Evolutionary conservation across 1,140 invertebrate species (phyloP), one percentile per base, ranked within the genome.

Genomic region (Dendrolimus punctatus): DNA sequence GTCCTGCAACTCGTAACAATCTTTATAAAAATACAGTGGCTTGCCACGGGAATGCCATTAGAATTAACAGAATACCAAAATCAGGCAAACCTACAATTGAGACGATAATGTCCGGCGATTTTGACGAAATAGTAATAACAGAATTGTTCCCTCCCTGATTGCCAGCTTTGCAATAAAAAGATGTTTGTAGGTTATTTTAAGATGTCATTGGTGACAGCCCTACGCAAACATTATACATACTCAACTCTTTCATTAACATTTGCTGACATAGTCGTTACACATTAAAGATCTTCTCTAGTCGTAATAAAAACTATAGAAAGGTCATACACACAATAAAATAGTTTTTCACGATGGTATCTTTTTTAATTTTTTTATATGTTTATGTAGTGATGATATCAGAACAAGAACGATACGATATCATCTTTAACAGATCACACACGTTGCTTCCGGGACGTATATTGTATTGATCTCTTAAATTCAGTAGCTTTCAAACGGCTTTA

Each of bases 141-240:
- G 3, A 23, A 23, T 23, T 23, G 23, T 3, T 23, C 3, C 23
- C 23, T n/a, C 23, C 3, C 23, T 23, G 23, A 2, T 23, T 23
- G 3, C 23, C 1, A 23, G 23, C 23, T 23, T 23, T 23, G 23
- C 23, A 3, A 23, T 23, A 23, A 23, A 23, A 23, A 23, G n/a
- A 23, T 23, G 23, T 23, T 23, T 23, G 23, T 23, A 23, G 23
- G 23, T 23, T 23, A 23, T 23, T 1, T 23, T 23, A 23, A 23
- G 23, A 23, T 23, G 23, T 23, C 23, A 23, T 23, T 23, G 1
- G 23, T 23, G 23, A 23, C 23, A 23, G 23, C 23, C 23, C 23
- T 23, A 60, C 64, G 60, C 62, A 53, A 64, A 65, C 73, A 81
- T 81, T 81, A 80, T 81, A 80, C 78, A 81, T 80, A 73, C 67